Conservation (phyloP, 2,113 vertebrate genomes). For the Cyanistes caeruleus region DNA sequence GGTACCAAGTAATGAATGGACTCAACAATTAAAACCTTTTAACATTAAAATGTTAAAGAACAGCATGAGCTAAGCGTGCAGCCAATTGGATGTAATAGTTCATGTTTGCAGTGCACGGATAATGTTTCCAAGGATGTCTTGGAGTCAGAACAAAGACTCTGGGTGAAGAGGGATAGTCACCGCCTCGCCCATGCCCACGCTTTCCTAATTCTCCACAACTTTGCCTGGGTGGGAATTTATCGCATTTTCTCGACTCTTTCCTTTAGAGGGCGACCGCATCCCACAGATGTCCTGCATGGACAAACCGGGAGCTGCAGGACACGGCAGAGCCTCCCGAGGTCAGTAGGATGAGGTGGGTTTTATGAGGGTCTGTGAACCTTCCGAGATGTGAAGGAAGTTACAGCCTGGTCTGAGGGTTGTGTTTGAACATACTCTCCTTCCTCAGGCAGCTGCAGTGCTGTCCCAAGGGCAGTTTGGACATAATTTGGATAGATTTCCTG, state of each 20-base stretch:
- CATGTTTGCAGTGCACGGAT: accelerated
- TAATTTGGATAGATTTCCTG: background rate
- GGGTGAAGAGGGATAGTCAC: background rate
- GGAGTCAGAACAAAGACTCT: background rate
- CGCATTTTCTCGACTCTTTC: background rate
- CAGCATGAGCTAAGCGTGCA: background rate
- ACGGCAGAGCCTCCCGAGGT: background rate
- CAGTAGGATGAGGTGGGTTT: background rate
- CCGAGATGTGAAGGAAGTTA: background rate
- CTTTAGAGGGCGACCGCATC: conserved; percentile 54
- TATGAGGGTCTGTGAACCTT: background rate
- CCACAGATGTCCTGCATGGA: background rate
- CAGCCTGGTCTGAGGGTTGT: background rate
- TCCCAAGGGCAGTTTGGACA: background rate
- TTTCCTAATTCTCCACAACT: background rate
- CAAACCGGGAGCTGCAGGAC: background rate
- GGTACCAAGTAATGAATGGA: background rate
- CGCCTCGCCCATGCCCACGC: accelerated
- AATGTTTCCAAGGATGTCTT: background rate
- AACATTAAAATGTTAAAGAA: background rate
- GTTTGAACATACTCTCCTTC: background rate
- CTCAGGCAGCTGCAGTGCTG: background rate
- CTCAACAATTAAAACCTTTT: background rate
- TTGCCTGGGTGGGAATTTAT: background rate
- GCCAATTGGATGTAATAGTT: background rate